A percentile compares a stretch with the other conserved stretches of the same genome.
Conservation (phyloP, 2,888 invertebrate species). For the Eupithecia tripunctaria region DNA sequence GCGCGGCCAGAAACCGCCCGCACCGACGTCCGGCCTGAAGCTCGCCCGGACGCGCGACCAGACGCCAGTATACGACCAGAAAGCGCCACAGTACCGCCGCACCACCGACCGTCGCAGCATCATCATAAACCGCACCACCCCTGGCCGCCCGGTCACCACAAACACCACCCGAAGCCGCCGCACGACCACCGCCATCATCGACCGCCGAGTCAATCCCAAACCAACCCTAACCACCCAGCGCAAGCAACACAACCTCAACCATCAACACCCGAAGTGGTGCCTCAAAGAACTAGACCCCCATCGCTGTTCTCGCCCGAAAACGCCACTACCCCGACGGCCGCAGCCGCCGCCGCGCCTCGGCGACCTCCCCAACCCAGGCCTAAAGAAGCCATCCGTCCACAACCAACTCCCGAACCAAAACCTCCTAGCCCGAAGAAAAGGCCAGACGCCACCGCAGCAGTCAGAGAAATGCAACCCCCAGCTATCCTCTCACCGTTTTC, state of each 20-base stretch:
- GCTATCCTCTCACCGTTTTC: conserved; percentile 81
- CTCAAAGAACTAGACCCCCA: conserved; percentile 78
- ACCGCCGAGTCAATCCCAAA: conserved; percentile 50
- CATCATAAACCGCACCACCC: conserved; percentile 67
- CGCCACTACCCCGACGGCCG: conserved; percentile 75
- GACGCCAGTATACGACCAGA: conserved; percentile 23
- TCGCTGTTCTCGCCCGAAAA: conserved; percentile 88
- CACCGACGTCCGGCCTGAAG: conserved; percentile 20
- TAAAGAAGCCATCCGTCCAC: conserved; percentile 52
- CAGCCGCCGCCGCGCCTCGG: conserved; percentile 63
- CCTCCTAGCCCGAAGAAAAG: conserved; percentile 67
- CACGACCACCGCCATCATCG: conserved; percentile 73
- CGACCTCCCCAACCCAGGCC: conserved; percentile 54
- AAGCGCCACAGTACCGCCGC: conserved; percentile 44
- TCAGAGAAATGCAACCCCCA: conserved; percentile 75
- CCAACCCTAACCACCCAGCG: conserved; percentile 50
- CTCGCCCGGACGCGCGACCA: conserved; percentile 21
- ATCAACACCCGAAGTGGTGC: conserved; percentile 40
- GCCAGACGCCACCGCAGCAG: conserved; percentile 66
- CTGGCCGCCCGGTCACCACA: conserved; percentile 65
- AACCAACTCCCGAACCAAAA: conserved; percentile 52
- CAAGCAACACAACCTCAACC: conserved; percentile 49
- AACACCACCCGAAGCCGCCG: conserved; percentile 69
- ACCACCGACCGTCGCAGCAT: conserved; percentile 58
- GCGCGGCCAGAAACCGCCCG: conserved; percentile 17